A percentile compares a stretch with the other conserved stretches of the same genome.
Conservation (phyloP, 2,113 vertebrate species). For the Heterotis niloticus region DNA sequence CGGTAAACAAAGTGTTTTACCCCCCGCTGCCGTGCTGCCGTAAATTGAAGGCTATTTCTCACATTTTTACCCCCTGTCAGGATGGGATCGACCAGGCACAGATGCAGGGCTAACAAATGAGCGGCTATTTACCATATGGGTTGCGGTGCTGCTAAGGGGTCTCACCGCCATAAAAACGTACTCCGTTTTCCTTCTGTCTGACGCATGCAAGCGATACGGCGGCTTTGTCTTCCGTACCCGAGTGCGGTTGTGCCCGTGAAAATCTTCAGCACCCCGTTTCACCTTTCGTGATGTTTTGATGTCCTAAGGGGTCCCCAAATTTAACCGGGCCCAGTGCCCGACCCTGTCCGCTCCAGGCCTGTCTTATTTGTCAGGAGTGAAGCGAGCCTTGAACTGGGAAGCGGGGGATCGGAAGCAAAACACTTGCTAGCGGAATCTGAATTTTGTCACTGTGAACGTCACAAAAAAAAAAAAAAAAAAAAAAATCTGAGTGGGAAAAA, state of each 20-base stretch:
- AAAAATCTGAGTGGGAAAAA: no score
- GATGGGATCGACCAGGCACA: background rate
- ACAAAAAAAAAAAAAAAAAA: background rate
- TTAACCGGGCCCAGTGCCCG: background rate
- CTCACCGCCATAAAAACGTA: no score
- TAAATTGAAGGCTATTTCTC: slow-evolving; percentile 4
- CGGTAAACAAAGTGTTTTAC: slow-evolving; percentile 32
- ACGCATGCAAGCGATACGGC: no score
- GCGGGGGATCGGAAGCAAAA: background rate
- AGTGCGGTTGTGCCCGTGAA: no score
- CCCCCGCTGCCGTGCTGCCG: slow-evolving; percentile 8
- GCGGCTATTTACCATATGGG: background rate
- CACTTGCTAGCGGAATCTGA: background rate
- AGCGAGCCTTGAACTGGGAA: slow-evolving; percentile 16
- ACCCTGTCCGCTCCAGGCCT: background rate
- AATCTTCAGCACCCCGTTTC: no score
- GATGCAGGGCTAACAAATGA: background rate
- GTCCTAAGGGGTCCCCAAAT: background rate
- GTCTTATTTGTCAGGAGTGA: background rate
- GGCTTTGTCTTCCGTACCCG: no score
- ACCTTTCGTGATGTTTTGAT: no score
- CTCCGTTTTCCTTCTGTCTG: no score
- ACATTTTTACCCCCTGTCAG: background rate
- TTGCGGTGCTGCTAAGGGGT: slow-evolving; percentile 9
- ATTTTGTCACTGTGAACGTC: background rate